Evolutionary conservation across 2,888 invertebrate species (phyloP).

Genomic region (Eumacrocentrus americanus): DNA sequence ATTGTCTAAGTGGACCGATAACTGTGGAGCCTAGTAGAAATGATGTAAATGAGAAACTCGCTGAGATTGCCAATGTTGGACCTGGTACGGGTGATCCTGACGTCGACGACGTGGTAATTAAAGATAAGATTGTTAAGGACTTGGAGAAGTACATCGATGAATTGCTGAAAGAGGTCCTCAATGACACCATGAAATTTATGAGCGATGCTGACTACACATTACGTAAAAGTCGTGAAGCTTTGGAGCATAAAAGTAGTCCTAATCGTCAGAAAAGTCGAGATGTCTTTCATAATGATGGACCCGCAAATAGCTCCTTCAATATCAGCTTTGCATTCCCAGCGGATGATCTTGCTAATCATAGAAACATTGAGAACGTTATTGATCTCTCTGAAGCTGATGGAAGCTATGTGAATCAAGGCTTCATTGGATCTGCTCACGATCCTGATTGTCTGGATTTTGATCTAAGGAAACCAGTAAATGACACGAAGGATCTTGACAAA

Average conservation of each 20-base stretch:
- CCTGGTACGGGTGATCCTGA: slow-evolving; percentile 11
- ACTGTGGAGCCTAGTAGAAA: slow-evolving; percentile 11
- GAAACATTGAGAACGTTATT: slow-evolving; percentile 13
- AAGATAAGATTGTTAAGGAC: slow-evolving; percentile 53
- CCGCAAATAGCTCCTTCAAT: slow-evolving; percentile 35
- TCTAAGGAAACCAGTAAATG: slow-evolving; percentile 33
- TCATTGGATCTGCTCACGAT: slow-evolving; percentile 49
- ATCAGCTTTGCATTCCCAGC: slow-evolving; percentile 45
- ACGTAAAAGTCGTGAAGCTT: slow-evolving; percentile 21
- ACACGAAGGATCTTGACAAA: slow-evolving; percentile 42
- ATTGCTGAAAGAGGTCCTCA: slow-evolving; percentile 55
- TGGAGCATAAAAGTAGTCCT: background rate
- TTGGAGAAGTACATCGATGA: slow-evolving; percentile 55
- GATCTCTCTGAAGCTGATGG: slow-evolving; percentile 35
- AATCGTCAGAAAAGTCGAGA: background rate
- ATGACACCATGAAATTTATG: slow-evolving; percentile 53
- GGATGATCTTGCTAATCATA: too few relatives aligned
- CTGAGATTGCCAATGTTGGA: slow-evolving; percentile 19
- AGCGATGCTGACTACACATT: slow-evolving; percentile 41
- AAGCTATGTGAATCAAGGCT: slow-evolving; percentile 51
- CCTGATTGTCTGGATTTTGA: slow-evolving; percentile 53
- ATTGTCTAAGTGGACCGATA: slow-evolving; percentile 24
- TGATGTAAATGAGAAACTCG: slow-evolving; percentile 21
- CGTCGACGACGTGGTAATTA: slow-evolving; percentile 39
- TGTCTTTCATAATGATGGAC: slow-evolving; percentile 6